A percentile compares a stretch with the other conserved stretches of the same genome.
Conservation (phyloP, 2,888 invertebrate species). For the Acronicta aceris region DNA sequence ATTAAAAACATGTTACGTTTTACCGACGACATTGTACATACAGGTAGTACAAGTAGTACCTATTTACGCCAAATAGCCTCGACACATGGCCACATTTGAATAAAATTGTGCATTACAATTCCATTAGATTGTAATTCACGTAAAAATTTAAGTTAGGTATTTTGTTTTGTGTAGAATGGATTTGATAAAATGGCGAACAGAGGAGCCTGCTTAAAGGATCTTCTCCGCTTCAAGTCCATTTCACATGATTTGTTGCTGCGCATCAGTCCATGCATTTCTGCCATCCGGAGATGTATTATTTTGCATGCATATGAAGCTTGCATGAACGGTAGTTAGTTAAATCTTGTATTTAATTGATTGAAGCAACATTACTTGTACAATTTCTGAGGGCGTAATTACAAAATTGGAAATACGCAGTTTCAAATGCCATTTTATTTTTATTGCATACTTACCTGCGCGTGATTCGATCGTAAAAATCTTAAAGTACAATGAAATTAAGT, state of each 20-base stretch:
- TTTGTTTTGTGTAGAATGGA: no score
- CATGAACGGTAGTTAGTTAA: no score
- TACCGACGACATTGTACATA: conserved; percentile 17
- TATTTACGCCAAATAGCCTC: conserved; percentile 19
- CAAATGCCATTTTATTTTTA: conserved; percentile 22
- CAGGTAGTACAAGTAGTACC: conserved; percentile 18
- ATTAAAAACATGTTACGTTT: conserved; percentile 11
- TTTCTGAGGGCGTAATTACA: neutral
- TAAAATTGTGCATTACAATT: conserved; percentile 32
- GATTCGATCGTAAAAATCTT: conserved; percentile 27
- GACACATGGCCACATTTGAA: conserved; percentile 36
- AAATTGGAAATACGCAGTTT: conserved; percentile 23
- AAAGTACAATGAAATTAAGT: conserved; percentile 29
- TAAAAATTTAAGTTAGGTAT: no score
- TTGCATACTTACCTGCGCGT: conserved; percentile 20
- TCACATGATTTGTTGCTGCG: no score
- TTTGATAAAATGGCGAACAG: no score
- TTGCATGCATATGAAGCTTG: no score
- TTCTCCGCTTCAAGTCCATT: no score
- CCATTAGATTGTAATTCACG: conserved; percentile 23
- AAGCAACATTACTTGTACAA: neutral
- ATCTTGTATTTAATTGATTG: neutral
- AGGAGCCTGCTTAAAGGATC: no score
- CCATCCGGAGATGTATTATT: no score
- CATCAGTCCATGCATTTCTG: no score